Conservation (phyloP, 2,797 vertebrate species). For the Strix occidentalis region DNA sequence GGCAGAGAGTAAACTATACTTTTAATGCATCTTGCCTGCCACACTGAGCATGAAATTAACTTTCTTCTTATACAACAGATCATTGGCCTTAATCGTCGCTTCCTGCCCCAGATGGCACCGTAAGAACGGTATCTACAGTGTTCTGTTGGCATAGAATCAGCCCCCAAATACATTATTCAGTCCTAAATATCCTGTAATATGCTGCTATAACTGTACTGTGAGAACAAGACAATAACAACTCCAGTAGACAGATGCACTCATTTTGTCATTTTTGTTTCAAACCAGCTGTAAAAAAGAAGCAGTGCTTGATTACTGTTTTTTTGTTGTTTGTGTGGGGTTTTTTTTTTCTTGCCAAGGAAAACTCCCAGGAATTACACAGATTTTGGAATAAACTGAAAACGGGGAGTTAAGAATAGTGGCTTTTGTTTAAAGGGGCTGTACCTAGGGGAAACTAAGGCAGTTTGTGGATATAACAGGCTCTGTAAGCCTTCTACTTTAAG, state of each 20-base stretch:
- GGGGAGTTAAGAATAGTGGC: background rate
- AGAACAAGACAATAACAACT: background rate
- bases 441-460: background rate
- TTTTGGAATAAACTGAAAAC: background rate
- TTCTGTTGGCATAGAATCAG: background rate
- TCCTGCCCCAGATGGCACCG: background rate
- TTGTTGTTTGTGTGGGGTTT: background rate
- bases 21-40: background rate
- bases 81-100: background rate
- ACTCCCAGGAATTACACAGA: background rate
- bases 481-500: background rate
- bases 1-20: background rate
- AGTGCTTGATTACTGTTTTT: background rate
- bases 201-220: background rate
- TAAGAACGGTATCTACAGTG: background rate
- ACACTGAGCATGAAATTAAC: background rate
- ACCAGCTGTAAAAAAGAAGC: conserved; percentile 34
- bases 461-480: background rate
- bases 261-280: conserved; percentile 45
- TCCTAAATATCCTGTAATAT: background rate
- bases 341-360: background rate
- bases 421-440: background rate
- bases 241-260: conserved; percentile 12
- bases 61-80: background rate
- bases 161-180: conserved; percentile 5